Conservation (phyloP, 2,797 vertebrate genomes). For the Mormyrops attenuatus region DNA sequence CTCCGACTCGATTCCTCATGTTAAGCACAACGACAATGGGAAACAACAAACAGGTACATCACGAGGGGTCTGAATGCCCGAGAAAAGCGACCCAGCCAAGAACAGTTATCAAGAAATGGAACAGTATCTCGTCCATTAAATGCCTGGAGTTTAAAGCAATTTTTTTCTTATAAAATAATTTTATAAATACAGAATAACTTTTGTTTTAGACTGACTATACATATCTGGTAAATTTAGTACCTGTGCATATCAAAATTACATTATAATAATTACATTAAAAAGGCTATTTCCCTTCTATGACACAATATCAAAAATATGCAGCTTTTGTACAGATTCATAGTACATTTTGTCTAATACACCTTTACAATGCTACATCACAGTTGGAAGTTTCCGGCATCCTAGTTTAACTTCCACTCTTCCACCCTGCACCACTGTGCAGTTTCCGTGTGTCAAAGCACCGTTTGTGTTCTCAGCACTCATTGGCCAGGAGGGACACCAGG, state of each 20-base stretch:
- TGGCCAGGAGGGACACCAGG: slow-evolving; percentile 18
- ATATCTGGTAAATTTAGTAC: slow-evolving; percentile 49
- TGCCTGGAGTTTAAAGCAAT: slow-evolving; percentile 47
- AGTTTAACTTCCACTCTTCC: slow-evolving; percentile 9
- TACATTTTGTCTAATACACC: slow-evolving; percentile 61
- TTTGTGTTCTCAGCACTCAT: slow-evolving; percentile 25
- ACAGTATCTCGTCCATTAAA: slow-evolving; percentile 34
- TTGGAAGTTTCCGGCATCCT: slow-evolving; percentile 30
- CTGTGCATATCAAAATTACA: slow-evolving; percentile 52
- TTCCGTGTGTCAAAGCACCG: slow-evolving; percentile 34
- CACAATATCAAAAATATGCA: slow-evolving; percentile 81
- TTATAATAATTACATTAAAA: slow-evolving; percentile 72
- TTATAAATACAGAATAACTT: slow-evolving; percentile 68
- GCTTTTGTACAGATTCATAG: slow-evolving; percentile 79
- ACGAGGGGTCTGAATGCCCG: neutral
- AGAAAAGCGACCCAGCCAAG: slow-evolving; percentile 35
- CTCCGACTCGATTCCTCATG: neutral
- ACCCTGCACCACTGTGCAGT: slow-evolving; percentile 38
- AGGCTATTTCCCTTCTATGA: slow-evolving; percentile 64
- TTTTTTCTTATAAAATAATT: slow-evolving; percentile 64
- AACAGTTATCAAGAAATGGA: slow-evolving; percentile 39
- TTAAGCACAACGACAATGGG: neutral
- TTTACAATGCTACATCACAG: slow-evolving; percentile 63
- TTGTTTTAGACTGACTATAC: slow-evolving; percentile 50
- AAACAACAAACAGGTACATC: neutral